Evolutionary conservation across 2,888 invertebrate species (phyloP).

Genomic region (Toxonevra muliebris): DNA sequence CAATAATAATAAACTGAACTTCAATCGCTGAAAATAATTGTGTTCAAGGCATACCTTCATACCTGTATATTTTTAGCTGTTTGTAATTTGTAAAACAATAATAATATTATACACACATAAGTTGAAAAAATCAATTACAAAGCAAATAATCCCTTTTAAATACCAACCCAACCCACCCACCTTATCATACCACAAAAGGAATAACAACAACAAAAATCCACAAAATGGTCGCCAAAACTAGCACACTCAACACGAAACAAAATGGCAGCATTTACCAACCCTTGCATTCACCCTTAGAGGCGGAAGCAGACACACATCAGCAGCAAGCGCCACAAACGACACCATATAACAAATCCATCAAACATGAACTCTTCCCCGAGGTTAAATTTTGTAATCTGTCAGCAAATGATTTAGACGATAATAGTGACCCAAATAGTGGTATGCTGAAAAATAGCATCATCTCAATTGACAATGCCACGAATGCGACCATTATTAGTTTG

Average conservation of each 20-base stretch:
- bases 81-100: neutral
- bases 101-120: neutral
- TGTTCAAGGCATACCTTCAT: constrained; percentile 37
- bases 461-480: constrained; percentile 43
- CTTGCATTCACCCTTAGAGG: constrained; percentile 26
- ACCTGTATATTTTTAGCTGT: too few relatives aligned
- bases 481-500: constrained; percentile 24
- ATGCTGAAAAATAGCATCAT: constrained; percentile 50
- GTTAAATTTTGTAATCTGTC: constrained; percentile 63
- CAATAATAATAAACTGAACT: constrained; percentile 36
- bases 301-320: constrained; percentile 5
- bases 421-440: constrained; percentile 41
- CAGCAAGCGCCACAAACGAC: constrained; percentile 42
- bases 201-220: constrained; percentile 29
- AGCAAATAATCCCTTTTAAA: neutral
- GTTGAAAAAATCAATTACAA: neutral
- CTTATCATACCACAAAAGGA: neutral
- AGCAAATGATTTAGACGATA: constrained; percentile 49
- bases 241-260: constrained; percentile 27
- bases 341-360: constrained; percentile 54
- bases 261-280: constrained; percentile 49
- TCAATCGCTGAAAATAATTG: constrained; percentile 40
- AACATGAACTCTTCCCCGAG: constrained; percentile 62
- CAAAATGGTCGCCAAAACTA: constrained; percentile 35
- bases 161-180: neutral